Percentiles rank a stretch among this genome's conserved stretches.
phyloP scores from a whole-genome alignment of 2,113 vertebrate genomes.

The Piaya cayana region DNA sequence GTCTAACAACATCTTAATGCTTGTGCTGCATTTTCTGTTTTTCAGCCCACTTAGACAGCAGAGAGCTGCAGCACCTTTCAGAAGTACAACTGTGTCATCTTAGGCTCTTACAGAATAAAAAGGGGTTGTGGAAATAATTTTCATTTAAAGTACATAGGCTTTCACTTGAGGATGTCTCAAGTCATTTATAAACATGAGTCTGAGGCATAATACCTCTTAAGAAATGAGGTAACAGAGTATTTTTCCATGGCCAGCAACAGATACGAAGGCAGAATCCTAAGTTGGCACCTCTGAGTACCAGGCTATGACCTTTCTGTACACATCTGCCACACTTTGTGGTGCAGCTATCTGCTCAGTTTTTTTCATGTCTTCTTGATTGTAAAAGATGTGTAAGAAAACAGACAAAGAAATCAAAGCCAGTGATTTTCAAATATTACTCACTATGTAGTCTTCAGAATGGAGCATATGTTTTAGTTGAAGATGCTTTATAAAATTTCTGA shows the following conservation, averaged over 20 bases:
- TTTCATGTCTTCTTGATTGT: not conserved
- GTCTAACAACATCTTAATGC: not conserved
- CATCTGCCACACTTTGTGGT: not conserved
- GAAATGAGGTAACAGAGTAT: not conserved
- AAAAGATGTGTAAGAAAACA: not conserved
- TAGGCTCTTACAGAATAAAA: not conserved
- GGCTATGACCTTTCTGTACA: not conserved
- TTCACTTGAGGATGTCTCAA: not conserved
- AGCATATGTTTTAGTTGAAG: conserved; percentile 56
- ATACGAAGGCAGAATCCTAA: not conserved
- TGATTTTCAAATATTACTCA: conserved; percentile 51
- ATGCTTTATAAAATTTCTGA: conserved; percentile 68
- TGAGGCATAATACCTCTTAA: not conserved
- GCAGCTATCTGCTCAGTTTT: not conserved
- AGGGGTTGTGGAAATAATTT: not conserved
- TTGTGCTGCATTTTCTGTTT: not conserved
- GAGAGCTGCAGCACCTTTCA: not conserved
- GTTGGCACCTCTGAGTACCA: not conserved
- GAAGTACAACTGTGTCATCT: not conserved
- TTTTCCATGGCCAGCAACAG: not conserved
- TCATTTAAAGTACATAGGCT: not conserved
- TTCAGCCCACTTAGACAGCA: not conserved
- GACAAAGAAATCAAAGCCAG: not conserved
- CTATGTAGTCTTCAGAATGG: conserved; percentile 65
- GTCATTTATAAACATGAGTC: not conserved